Conservation (phyloP, 2,888 invertebrate genomes). For the Onchidella celtica region DNA sequence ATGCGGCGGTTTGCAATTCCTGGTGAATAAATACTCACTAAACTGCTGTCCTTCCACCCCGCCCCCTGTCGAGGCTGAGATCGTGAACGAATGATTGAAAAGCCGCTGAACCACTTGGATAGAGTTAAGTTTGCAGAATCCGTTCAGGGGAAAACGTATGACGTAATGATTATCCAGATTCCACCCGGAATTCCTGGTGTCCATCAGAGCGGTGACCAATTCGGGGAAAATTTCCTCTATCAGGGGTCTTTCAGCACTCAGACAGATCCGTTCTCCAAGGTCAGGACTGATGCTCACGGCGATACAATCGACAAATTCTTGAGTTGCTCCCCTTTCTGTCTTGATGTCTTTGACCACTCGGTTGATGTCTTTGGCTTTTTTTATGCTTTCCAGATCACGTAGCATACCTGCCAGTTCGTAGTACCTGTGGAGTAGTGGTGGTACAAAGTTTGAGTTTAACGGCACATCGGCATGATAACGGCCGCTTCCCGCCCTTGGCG, state of each 20-base stretch:
- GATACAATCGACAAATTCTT: slow-evolving; percentile 74
- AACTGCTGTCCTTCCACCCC: slow-evolving; percentile 94
- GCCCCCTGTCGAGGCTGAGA: slow-evolving; percentile 91
- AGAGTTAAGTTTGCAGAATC: slow-evolving; percentile 94
- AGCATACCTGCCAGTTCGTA: slow-evolving; percentile 53
- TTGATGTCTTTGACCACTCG: slow-evolving; percentile 77
- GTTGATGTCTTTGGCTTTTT: slow-evolving; percentile 48
- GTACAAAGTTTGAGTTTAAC: too few species aligned
- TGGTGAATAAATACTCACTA: slow-evolving; percentile 91
- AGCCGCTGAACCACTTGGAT: slow-evolving; percentile 92
- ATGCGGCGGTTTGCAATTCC: slow-evolving; percentile 59
- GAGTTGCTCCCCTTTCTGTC: slow-evolving; percentile 51
- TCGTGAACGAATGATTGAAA: slow-evolving; percentile 88
- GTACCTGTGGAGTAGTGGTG: slow-evolving; percentile 46
- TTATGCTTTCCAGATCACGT: slow-evolving; percentile 52
- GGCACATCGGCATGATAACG: too few species aligned
- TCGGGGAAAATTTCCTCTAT: slow-evolving; percentile 83
- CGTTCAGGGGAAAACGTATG: slow-evolving; percentile 91
- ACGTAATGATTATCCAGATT: slow-evolving; percentile 90
- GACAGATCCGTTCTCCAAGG: slow-evolving; percentile 89
- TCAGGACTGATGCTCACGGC: slow-evolving; percentile 91
- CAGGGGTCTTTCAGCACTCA: slow-evolving; percentile 89
- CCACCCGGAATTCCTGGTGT: slow-evolving; percentile 88
- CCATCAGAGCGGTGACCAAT: slow-evolving; percentile 87
- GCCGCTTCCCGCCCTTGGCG: too few species aligned